Base-by-base conservation (phyloP, 2,888 invertebrate species). In the Timandra comae region DNA sequence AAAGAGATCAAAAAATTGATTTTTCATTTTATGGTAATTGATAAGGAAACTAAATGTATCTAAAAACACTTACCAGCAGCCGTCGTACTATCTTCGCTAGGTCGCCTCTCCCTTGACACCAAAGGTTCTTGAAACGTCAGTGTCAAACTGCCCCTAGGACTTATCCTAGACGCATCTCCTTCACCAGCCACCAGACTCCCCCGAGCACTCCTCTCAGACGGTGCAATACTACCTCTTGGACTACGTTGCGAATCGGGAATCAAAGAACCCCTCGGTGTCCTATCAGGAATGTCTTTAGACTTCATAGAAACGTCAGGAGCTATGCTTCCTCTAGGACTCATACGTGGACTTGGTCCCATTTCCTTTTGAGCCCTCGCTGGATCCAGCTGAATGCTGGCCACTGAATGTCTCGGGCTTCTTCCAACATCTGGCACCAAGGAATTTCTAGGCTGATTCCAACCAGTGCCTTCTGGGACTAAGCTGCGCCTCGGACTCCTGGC, bases 121-220 rank as follows among this genome's bases (percentile, higher is more conserved):
- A 85, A 52, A 7, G 89, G 89, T 44, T 90, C 89, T 67, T 89
- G 89, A 53, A 90, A 89, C 1, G 89, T 90, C 35, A 89, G 60
- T 1, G 89, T 89, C 30, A 89, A 55, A 52, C 89, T 89, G 20
- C 89, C 89, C 38, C 89, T 73, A 0, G 89, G 88, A 53, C 88
- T 89, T 11, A 87, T 57, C 29, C 75, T 71, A 1, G 78, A 67
- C 1, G 70, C 49, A 7, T 86, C 86, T 13, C 63, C 51, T 3
- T 80, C 80, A 2, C 69, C 71, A 0, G 84, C 54, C 7, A 79
- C 73, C 12, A 85, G 38, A 35, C 85, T 85, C 0, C 86, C 86
- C 26, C 84, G 56, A 0, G 78, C 80, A 49, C 80, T 80, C 28
- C 87, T 63, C 39, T 82, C 86, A 24, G 82, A 87, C 20, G 88